Base-by-base conservation (phyloP, 2,888 invertebrate species). In the Carpatolechia fugitivella region DNA sequence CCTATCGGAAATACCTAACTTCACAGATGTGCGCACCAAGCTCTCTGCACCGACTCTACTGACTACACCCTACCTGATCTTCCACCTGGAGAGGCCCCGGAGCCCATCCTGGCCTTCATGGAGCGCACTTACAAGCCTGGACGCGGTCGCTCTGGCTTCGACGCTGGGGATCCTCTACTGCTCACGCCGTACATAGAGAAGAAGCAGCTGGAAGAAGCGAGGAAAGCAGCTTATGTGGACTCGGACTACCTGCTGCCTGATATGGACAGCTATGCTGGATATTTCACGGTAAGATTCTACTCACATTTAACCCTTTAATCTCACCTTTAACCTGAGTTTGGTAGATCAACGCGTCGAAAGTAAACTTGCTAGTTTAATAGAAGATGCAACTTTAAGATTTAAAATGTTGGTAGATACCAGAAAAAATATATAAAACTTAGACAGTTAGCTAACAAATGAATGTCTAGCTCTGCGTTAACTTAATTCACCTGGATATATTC, bases 131-230 rank as follows among this genome's bases (percentile, higher is more conserved):
- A 90, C 68, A 69, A 69, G 48, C 57, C 73, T 4, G 80, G 81
- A 1, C 68, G 78, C 1, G 72, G 64, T 1, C 70, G 82, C 24
- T 54, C 76, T 0, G 62, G 68, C 1, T 71, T 61, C 33, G 85
- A 80, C 4, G 82, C 90, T 0, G 93, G 93, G 0, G 70, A 88
- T 0, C 92, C 92, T 0, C 74, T 93, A 0, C 87, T 92, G 14
- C 82, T 93, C 7, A 91, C 92, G 0, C 91, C 92, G 0, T 85
- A 80, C 50, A 90, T 93, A 13, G 91, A 92, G 60, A 74, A 82
- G 18, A 91, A 91, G 7, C 84, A 90, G 57, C 63, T 91, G 18
- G 80, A 90, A 10, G 85, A 90, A 62, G 93, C 91, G 0, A 83
- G 87, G 54, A 74, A 81, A 33, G 84, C 85, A 0, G 89, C 91